Percentiles rank a stretch among this genome's conserved stretches.
Conservation (phyloP, 2,888 invertebrate genomes). For the Chloroclysta siterata region DNA sequence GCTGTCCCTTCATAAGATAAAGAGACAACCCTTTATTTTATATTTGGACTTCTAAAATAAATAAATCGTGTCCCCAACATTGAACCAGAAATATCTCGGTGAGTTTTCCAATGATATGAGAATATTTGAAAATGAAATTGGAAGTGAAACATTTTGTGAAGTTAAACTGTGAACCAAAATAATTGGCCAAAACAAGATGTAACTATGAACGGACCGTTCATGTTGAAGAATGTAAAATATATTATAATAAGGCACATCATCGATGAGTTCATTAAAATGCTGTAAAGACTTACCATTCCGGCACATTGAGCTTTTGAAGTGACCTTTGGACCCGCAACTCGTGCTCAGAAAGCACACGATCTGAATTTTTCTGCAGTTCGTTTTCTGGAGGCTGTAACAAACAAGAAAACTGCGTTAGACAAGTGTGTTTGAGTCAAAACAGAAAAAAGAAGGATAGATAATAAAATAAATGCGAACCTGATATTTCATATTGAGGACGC, state of each 20-base stretch:
- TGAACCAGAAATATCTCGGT: conserved; percentile 16
- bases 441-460: background rate
- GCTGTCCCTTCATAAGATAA: too few relatives aligned
- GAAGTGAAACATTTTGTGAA: too few relatives aligned
- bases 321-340: conserved; percentile 97
- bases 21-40: background rate
- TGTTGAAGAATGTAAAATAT: too few relatives aligned
- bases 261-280: background rate
- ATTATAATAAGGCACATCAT: too few relatives aligned
- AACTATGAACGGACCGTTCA: background rate
- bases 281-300: conserved; percentile 91
- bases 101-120: conserved; percentile 1
- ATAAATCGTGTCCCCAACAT: conserved; percentile 1
- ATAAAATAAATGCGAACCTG: conserved; percentile 26
- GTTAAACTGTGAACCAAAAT: too few relatives aligned
- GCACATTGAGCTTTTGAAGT: conserved; percentile 96
- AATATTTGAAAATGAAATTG: background rate
- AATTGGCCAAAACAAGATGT: background rate
- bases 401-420: conserved; percentile 26
- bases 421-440: conserved; percentile 1
- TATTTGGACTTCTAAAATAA: background rate
- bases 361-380: conserved; percentile 94
- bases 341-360: conserved; percentile 95
- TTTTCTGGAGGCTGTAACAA: conserved; percentile 95
- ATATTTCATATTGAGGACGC: conserved; percentile 8